Percentiles rank a stretch among this genome's conserved stretches.
Conservation (phyloP, 2,113 vertebrate species). For the Hemiprocne comata region DNA sequence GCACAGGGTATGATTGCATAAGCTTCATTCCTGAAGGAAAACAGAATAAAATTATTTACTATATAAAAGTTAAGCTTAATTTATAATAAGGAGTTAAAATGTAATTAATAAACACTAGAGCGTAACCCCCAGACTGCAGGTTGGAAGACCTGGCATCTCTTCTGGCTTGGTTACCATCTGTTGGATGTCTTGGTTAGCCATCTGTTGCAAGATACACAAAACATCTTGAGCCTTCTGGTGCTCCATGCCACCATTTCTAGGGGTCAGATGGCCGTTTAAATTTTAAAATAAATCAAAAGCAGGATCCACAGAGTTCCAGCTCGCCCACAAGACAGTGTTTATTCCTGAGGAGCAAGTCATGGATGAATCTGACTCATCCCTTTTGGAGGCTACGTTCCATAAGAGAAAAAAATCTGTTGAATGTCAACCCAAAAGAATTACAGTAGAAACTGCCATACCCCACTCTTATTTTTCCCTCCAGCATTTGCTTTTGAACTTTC, state of each 20-base stretch:
- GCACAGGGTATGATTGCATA: background rate
- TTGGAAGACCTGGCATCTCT: background rate
- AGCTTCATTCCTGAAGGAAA: background rate
- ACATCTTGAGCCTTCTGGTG: background rate
- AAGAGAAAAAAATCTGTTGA: background rate
- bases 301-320: background rate
- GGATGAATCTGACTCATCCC: background rate
- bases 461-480: background rate
- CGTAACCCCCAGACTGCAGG: background rate
- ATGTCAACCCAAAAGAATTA: background rate
- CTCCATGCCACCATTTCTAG: background rate
- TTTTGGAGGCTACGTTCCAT: background rate
- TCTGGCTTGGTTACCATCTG: background rate
- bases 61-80: background rate
- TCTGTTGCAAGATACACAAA: background rate
- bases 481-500: conserved; percentile 1
- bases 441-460: background rate
- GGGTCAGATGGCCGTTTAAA: background rate
- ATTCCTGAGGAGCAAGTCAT: background rate
- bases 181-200: conserved; percentile 10
- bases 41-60: background rate
- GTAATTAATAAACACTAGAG: background rate
- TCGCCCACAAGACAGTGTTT: background rate
- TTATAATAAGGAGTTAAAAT: background rate
- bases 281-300: background rate